Conservation (phyloP, 2,113 vertebrate genomes). For the Ageneiosus marmoratus region DNA sequence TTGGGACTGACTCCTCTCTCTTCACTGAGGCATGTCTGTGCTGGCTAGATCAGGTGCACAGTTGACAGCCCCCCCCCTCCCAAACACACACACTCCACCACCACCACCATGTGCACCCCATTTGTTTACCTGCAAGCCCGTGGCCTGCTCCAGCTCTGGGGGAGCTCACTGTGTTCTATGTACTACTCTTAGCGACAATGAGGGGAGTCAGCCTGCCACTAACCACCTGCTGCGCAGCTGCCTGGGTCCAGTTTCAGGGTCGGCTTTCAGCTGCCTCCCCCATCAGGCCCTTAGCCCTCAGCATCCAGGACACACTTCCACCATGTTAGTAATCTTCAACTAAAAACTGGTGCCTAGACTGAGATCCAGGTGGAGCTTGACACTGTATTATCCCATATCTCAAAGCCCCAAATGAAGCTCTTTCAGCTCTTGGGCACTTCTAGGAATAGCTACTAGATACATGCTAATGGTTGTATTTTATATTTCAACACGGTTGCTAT, state of each 20-base stretch:
- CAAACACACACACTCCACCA: background rate
- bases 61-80: constrained; percentile 15
- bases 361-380: constrained; percentile 8
- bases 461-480: background rate
- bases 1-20: constrained; percentile 35
- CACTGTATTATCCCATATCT: background rate
- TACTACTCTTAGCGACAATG: constrained; percentile 65
- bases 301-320: constrained; percentile 20
- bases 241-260: constrained; percentile 75
- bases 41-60: constrained; percentile 55
- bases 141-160: constrained; percentile 32
- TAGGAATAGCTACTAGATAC: background rate
- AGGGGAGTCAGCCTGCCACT: constrained; percentile 71
- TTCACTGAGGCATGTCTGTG: constrained; percentile 46
- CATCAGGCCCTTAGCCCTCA: constrained; percentile 28
- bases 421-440: background rate
- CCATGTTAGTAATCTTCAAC: constrained; percentile 18
- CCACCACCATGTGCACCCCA: background rate
- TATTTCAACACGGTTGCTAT: background rate
- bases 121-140: constrained; percentile 48
- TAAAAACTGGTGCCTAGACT: background rate
- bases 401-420: background rate
- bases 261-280: constrained; percentile 56
- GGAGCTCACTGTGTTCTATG: constrained; percentile 17
- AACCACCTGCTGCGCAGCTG: constrained; percentile 79